phyloP scores from a whole-genome alignment of 2,797 vertebrate species.

The Strix occidentalis region DNA sequence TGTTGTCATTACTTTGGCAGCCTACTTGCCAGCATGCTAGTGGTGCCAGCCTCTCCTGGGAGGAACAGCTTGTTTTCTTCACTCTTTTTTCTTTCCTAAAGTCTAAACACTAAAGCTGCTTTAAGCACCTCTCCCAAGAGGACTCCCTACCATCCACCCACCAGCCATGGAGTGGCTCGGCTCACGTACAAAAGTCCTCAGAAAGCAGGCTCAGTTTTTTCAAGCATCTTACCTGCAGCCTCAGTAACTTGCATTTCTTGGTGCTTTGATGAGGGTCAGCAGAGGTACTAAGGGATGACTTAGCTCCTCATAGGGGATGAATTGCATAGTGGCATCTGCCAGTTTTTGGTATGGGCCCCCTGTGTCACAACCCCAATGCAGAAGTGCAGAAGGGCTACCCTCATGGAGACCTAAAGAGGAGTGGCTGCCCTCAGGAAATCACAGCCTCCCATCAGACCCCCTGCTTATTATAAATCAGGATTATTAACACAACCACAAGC shows the following conservation, averaged over 20 bases:
- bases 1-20: background rate
- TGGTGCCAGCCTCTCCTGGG: background rate
- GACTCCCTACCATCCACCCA: background rate
- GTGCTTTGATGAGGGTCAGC: background rate
- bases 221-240: background rate
- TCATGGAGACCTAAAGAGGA: background rate
- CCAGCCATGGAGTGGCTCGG: accelerated
- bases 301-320: background rate
- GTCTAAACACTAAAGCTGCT: background rate
- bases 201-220: background rate
- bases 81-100: background rate
- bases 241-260: background rate
- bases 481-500: background rate
- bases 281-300: background rate
- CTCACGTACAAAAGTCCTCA: accelerated
- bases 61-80: conserved; percentile 5
- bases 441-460: background rate
- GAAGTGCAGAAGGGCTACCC: background rate
- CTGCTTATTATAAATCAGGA: background rate
- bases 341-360: background rate
- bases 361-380: accelerated
- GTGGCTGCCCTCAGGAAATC: background rate
- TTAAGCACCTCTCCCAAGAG: background rate
- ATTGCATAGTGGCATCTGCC: background rate
- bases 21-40: background rate